A percentile compares a stretch with the other conserved stretches of the same genome.
phyloP scores from a whole-genome alignment of 2,888 invertebrate species.

The Tiliacea citrago region DNA sequence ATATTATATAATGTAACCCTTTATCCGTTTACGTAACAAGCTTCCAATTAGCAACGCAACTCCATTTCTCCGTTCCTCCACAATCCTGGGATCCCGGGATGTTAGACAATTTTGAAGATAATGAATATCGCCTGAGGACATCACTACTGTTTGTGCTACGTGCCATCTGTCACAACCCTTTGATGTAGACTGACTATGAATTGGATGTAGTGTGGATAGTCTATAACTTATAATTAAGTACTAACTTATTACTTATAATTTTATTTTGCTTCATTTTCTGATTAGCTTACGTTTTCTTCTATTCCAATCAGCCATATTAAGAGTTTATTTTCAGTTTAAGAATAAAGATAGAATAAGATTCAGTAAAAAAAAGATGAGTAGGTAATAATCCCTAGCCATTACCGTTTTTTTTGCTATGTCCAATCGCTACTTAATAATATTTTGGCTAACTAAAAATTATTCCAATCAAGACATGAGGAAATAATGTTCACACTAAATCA shows the following conservation, averaged over 20 bases:
- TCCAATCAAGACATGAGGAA: background rate
- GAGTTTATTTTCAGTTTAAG: background rate
- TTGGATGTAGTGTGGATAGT: background rate
- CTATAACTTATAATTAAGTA: background rate
- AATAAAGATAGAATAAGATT: too few species aligned
- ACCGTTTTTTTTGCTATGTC: too few species aligned
- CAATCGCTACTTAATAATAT: too few species aligned
- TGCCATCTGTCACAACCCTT: constrained; percentile 84
- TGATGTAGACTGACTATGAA: constrained; percentile 65
- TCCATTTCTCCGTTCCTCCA: constrained; percentile 23
- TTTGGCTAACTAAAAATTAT: background rate
- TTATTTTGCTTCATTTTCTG: too few species aligned
- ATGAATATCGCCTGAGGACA: constrained; percentile 83
- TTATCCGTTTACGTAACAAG: constrained; percentile 72
- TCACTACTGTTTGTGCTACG: constrained; percentile 73
- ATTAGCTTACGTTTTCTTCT: too few species aligned
- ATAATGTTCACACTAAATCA: background rate
- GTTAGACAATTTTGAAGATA: constrained; percentile 67
- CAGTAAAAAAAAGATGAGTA: too few species aligned
- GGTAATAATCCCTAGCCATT: too few species aligned
- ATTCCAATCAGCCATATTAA: too few species aligned
- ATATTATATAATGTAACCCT: constrained; percentile 64
- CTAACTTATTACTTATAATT: background rate
- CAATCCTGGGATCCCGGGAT: constrained; percentile 23
- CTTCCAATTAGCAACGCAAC: constrained; percentile 69